Base-by-base conservation (phyloP, 2,797 vertebrate species). In the Helicolenus hilgendorfi region DNA sequence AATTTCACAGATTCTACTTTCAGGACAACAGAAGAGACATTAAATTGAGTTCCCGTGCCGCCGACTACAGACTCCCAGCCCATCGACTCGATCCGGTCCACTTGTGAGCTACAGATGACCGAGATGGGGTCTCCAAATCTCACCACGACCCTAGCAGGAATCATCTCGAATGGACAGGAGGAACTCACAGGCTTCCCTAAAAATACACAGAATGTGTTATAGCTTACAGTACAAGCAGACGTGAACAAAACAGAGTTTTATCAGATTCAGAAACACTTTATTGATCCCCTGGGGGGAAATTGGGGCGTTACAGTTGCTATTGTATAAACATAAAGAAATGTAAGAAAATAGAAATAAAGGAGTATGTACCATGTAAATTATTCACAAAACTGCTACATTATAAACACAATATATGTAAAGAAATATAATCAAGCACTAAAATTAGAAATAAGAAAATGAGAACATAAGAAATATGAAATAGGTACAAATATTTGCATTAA, bases 1-100 rank as follows among this genome's bases (percentile, higher is more conserved):
- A 0, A 0, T 2, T 0, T 9, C 11, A 92, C 67, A 1, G 35
- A 4, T 0, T 2, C 0, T 0, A 94, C 24, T 0, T 22, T 1
- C 9, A 92, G 72, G 0, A 0, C 0, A 4, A 96, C 3, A 26
- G 0, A 76, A 0, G 58, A 2, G 0, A 60, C 22, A 0, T 41
- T 41, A 2, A 15, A 2, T 41, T 2, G 38, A 2, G 69, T 2
- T 0, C 3, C 4, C 4, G 1, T 7, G 36, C 27, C 72, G 26
- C 67, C 73, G 0, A 2, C 0, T 2, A 3, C 0, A 1, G 18
- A 59, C 76, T 96, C 94, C 96, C 96, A 97, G 18, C 95, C 95
- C 63, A 97, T 89, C 6, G 59, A 80, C 0, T 1, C 0, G 0
- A 0, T 2, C 5, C 55, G 1, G 5, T 11, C 3, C 2, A 18